Percentiles rank a stretch among this genome's conserved stretches.
phyloP scores from a whole-genome alignment of 2,888 invertebrate genomes.

The Isotomurus palustris region DNA sequence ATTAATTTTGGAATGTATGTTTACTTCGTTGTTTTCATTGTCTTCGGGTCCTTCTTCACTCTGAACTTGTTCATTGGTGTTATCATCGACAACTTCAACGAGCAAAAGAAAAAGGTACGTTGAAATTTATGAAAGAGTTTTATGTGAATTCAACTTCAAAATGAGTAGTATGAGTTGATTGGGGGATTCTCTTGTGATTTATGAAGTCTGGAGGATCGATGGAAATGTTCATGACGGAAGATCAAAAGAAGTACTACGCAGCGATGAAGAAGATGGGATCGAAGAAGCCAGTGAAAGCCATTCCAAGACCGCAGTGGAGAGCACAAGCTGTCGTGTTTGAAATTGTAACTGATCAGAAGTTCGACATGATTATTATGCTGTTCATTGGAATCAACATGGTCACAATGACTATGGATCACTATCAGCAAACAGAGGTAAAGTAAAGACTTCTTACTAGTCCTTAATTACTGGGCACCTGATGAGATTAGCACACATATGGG shows the following conservation, averaged over 20 bases:
- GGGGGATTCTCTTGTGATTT: too few species aligned
- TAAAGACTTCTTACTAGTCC: neutral
- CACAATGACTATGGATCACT: constrained; percentile 97
- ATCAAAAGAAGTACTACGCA: constrained; percentile 99
- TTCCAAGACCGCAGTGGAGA: constrained; percentile 95
- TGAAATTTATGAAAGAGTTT: constrained; percentile 3
- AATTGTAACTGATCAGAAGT: constrained; percentile 96
- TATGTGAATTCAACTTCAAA: too few species aligned
- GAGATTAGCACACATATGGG: neutral
- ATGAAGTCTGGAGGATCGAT: constrained; percentile 83
- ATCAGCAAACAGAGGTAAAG: constrained; percentile 67
- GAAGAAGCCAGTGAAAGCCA: constrained; percentile 96
- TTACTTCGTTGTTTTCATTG: constrained; percentile 97
- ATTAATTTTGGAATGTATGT: constrained; percentile 95
- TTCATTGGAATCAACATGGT: constrained; percentile 80
- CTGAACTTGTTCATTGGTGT: constrained; percentile 99
- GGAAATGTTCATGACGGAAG: constrained; percentile 99
- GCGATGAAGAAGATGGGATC: constrained; percentile 99
- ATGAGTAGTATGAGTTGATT: too few species aligned
- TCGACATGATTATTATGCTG: constrained; percentile 99
- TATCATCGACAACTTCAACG: constrained; percentile 99
- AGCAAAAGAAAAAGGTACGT: constrained; percentile 67
- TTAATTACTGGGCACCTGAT: neutral
- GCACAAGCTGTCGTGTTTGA: constrained; percentile 96
- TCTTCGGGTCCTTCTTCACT: constrained; percentile 99